Evolutionary conservation across 1,140 invertebrate species (phyloP).

Genomic region (Cotesia glomerata): DNA sequence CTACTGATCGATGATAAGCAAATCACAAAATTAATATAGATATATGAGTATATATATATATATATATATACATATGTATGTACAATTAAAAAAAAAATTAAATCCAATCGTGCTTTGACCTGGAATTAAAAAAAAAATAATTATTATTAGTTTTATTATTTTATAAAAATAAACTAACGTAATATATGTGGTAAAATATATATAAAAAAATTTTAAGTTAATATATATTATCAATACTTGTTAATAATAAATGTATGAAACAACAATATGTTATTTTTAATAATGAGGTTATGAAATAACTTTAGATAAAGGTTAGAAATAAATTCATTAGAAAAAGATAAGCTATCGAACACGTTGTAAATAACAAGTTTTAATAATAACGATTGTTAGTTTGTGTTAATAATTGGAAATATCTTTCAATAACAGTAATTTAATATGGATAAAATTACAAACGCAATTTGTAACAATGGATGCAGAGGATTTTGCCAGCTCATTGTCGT

Average conservation of each 20-base stretch:
- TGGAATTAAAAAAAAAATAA: not conserved
- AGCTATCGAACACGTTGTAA: not conserved
- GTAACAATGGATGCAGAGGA: constrained; percentile 37
- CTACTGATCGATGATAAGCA: not conserved
- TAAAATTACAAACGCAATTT: constrained; percentile 18
- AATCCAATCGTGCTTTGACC: not conserved
- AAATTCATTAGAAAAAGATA: constrained; percentile 16
- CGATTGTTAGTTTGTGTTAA: constrained; percentile 3
- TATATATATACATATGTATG: too few relatives aligned
- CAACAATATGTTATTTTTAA: constrained; percentile 51
- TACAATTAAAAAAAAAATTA: too few relatives aligned
- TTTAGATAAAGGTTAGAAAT: constrained; percentile 37
- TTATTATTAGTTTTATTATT: not conserved
- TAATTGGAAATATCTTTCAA: not conserved
- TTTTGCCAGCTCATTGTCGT: constrained; percentile 54
- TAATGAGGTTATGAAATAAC: constrained; percentile 42
- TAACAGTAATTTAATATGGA: not conserved
- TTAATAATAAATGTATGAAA: constrained; percentile 24
- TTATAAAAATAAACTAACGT: not conserved
- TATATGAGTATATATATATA: not conserved
- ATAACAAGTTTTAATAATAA: constrained; percentile 14
- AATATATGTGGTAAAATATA: not conserved
- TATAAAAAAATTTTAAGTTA: constrained; percentile 17
- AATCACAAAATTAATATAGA: not conserved
- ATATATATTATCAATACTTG: constrained; percentile 4